These are phyloP conservation scores for Petromus typicus DNA, from an alignment of 2,113 vertebrate species.

Conservation along the genomic window DNA sequence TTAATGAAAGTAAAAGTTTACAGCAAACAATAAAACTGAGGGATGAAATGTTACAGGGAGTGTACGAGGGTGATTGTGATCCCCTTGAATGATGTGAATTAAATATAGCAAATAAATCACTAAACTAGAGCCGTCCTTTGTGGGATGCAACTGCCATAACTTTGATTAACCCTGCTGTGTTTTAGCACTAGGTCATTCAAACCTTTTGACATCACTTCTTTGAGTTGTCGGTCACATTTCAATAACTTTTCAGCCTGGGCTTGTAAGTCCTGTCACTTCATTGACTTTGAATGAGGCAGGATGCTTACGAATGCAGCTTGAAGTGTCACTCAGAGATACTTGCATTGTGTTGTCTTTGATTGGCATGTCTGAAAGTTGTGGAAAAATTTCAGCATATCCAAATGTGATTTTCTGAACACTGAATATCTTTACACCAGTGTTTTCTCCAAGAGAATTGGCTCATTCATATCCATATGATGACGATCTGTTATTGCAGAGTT, in stretches of 20 bases:
- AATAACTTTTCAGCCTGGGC: constrained; percentile 87
- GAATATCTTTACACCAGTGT: constrained; percentile 25
- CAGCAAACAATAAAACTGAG: constrained; percentile 69
- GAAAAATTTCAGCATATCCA: constrained; percentile 80
- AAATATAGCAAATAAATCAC: constrained; percentile 70
- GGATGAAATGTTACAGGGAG: constrained; percentile 71
- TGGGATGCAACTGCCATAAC: constrained; percentile 82
- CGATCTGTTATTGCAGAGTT: constrained; percentile 63
- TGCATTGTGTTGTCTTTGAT: constrained; percentile 87
- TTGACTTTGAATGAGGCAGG: constrained; percentile 88
- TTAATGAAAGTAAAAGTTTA: constrained; percentile 69
- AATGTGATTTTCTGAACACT: constrained; percentile 75
- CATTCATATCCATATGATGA: background rate
- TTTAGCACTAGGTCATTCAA: constrained; percentile 85
- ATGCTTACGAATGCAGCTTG: constrained; percentile 88
- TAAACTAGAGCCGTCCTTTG: constrained; percentile 76
- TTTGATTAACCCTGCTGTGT: constrained; percentile 89
- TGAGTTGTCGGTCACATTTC: constrained; percentile 91
- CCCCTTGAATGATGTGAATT: constrained; percentile 73
- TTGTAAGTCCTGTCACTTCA: constrained; percentile 89
- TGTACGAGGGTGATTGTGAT: constrained; percentile 66
- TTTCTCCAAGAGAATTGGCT: constrained; percentile 66
- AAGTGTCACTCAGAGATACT: constrained; percentile 88
- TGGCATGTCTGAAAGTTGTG: constrained; percentile 80
- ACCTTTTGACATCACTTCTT: constrained; percentile 85